Conservation (phyloP, 2,113 vertebrate species). For the Eurystomus gularis region DNA sequence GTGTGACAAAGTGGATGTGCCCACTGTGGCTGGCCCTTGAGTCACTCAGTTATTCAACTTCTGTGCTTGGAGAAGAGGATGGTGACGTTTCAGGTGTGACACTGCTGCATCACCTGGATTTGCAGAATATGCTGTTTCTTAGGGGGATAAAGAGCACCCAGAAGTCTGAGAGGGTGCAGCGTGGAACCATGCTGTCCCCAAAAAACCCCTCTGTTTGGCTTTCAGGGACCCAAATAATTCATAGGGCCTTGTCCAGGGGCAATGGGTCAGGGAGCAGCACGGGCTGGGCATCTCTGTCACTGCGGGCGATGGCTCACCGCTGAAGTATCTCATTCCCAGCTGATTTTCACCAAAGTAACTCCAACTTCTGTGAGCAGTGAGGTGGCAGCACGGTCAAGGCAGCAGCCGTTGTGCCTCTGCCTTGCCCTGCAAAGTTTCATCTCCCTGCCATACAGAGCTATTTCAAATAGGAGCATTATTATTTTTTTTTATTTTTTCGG, state of each 20-base stretch:
- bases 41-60: not conserved
- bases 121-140: not conserved
- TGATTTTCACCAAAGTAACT: not conserved
- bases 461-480: not conserved
- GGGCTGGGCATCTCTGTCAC: not conserved
- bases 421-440: not conserved
- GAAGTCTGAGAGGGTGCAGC: rapidly evolving
- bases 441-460: not conserved
- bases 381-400: not conserved
- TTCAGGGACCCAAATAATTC: not conserved
- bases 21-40: not conserved
- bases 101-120: not conserved
- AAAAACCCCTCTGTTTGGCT: not conserved
- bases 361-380: not conserved
- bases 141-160: not conserved
- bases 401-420: not conserved
- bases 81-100: not conserved
- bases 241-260: rapidly evolving
- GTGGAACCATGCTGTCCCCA: rapidly evolving
- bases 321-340: not conserved
- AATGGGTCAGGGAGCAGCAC: not conserved
- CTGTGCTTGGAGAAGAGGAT: not conserved
- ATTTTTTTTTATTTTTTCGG: not conserved
- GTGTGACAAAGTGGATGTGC: not conserved
- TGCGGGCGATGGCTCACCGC: not conserved